Conservation (phyloP, 2,113 vertebrate genomes). For the Colaptes auratus region DNA sequence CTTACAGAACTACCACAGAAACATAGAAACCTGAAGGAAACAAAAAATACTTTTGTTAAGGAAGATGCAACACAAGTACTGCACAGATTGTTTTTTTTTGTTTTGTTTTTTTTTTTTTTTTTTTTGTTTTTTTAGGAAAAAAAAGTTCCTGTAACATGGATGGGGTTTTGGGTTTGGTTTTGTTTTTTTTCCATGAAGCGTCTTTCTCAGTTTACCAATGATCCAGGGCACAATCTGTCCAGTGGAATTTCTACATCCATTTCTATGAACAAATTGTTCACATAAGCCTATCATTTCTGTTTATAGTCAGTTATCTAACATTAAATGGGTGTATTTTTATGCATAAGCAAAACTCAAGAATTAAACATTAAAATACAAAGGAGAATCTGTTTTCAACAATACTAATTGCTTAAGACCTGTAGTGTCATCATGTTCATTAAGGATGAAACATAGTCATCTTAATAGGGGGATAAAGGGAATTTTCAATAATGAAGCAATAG, state of each 20-base stretch:
- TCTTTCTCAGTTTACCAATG: not conserved
- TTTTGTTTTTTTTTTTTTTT: too few species aligned
- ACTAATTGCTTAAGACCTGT: not conserved
- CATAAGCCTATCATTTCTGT: not conserved
- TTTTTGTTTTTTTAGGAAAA: not conserved
- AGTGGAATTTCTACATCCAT: not conserved
- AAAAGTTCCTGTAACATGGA: not conserved
- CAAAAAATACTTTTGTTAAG: not conserved
- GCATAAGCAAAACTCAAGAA: not conserved
- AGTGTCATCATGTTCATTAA: not conserved
- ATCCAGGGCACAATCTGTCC: not conserved
- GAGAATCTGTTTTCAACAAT: not conserved
- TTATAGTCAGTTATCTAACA: not conserved
- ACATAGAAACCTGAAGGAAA: not conserved
- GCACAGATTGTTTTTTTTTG: too few species aligned
- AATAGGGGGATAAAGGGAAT: not conserved
- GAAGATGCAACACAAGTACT: not conserved
- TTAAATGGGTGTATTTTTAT: not conserved
- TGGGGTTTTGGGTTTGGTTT: too few species aligned
- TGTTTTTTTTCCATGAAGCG: not conserved
- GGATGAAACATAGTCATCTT: not conserved
- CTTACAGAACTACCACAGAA: not conserved
- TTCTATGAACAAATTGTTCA: not conserved
- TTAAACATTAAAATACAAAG: not conserved
- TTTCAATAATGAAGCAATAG: slow-evolving; percentile 27